phyloP scores from a whole-genome alignment of 2,113 vertebrate genomes.

The Oenanthe oenanthe region DNA sequence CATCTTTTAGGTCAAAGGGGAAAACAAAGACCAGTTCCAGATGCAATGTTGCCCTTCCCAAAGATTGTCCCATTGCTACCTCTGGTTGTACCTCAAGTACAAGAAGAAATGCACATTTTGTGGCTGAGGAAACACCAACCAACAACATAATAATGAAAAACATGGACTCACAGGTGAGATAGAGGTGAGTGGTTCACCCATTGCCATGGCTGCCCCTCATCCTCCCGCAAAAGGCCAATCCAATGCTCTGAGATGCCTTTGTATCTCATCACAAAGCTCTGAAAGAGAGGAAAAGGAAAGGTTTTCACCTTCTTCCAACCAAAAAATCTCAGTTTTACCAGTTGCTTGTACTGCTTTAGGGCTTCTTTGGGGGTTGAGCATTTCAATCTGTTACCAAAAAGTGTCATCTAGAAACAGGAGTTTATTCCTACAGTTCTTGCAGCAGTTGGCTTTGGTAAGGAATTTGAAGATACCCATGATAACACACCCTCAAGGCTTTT shows the following conservation, averaged over 20 bases:
- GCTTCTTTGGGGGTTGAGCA: neutral
- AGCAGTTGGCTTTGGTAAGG: neutral
- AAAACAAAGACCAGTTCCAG: neutral
- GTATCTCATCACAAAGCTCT: conserved; percentile 17
- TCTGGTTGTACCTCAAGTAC: neutral
- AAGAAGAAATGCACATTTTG: neutral
- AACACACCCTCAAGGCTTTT: neutral
- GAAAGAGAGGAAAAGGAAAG: neutral
- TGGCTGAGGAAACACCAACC: neutral
- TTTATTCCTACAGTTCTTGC: neutral
- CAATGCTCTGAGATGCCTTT: neutral
- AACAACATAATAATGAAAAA: rapidly evolving
- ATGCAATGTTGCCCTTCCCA: neutral
- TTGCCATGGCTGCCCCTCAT: neutral
- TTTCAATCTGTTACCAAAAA: neutral
- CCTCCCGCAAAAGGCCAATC: neutral
- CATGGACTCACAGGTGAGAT: neutral
- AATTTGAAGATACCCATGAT: neutral
- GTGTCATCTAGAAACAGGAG: neutral
- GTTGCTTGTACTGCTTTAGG: rapidly evolving
- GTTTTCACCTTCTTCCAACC: neutral
- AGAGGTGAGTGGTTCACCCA: neutral
- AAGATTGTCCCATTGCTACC: rapidly evolving
- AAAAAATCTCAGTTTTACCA: neutral
- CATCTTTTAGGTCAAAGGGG: neutral